Percentiles rank a stretch among this genome's conserved stretches.
Conservation (phyloP, 2,797 vertebrate species). For the Anolis apletophallus region DNA sequence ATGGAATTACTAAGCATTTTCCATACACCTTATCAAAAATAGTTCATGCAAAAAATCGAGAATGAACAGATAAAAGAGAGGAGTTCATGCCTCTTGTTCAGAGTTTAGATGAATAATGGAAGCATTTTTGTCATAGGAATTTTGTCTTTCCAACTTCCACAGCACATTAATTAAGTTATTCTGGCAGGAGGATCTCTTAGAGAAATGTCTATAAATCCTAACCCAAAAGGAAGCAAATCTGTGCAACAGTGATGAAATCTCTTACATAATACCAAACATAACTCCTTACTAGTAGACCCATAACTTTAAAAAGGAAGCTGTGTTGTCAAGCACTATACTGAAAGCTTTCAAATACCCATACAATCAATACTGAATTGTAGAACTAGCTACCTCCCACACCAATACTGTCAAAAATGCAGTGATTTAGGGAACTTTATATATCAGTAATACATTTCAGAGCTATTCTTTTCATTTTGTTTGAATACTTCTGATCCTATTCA, state of each 20-base stretch:
- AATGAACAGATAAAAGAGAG: not conserved
- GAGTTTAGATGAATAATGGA: slow-evolving; percentile 44
- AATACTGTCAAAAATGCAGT: slow-evolving; percentile 71
- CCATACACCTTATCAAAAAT: slow-evolving; percentile 50
- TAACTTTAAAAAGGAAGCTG: slow-evolving; percentile 63
- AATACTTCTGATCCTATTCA: slow-evolving; percentile 1
- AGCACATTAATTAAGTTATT: slow-evolving; percentile 49
- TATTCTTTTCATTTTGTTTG: slow-evolving; percentile 10
- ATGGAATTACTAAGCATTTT: slow-evolving; percentile 59
- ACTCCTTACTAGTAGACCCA: slow-evolving; percentile 59
- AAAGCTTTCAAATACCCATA: slow-evolving; percentile 64
- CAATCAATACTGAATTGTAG: slow-evolving; percentile 56
- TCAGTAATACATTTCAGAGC: slow-evolving; percentile 1
- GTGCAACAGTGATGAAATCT: slow-evolving; percentile 59
- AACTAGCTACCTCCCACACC: slow-evolving; percentile 65
- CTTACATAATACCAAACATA: slow-evolving; percentile 52
- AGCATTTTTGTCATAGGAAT: slow-evolving; percentile 26
- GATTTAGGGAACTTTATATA: slow-evolving; percentile 72
- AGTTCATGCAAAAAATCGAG: slow-evolving; percentile 31
- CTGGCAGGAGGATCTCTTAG: slow-evolving; percentile 54
- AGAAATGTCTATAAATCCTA: slow-evolving; percentile 57
- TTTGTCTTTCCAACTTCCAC: slow-evolving; percentile 58
- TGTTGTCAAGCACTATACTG: slow-evolving; percentile 48
- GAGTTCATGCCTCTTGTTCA: slow-evolving; percentile 31
- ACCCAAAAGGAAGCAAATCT: slow-evolving; percentile 53